A percentile compares a stretch with the other conserved stretches of the same genome.
phyloP scores from a whole-genome alignment of 1,140 invertebrate species.

The Carposina sasakii region DNA sequence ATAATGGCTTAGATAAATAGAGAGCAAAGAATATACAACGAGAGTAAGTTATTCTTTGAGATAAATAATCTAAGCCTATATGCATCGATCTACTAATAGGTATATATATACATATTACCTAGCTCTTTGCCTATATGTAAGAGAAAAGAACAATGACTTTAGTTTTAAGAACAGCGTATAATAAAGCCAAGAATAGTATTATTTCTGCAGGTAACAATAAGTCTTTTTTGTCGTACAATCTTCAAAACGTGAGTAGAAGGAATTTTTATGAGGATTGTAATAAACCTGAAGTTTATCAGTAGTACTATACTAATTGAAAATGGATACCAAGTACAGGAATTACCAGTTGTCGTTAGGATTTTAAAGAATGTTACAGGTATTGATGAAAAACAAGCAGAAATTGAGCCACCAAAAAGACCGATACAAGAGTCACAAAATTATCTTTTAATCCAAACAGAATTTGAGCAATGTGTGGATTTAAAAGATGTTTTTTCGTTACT shows the following conservation, averaged over 20 bases:
- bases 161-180: slow-evolving; percentile 46
- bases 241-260: too few relatives aligned
- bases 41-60: too few relatives aligned
- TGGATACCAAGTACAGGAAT: slow-evolving; percentile 78
- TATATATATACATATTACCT: too few relatives aligned
- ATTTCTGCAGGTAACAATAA: slow-evolving; percentile 29
- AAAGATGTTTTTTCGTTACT: slow-evolving; percentile 62
- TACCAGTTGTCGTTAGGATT: slow-evolving; percentile 78
- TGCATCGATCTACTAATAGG: too few relatives aligned
- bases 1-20: too few relatives aligned
- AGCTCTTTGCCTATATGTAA: slow-evolving; percentile 18
- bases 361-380: slow-evolving; percentile 55
- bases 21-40: too few relatives aligned
- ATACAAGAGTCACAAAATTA: slow-evolving; percentile 45
- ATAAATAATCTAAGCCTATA: too few relatives aligned
- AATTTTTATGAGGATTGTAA: too few relatives aligned
- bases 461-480: slow-evolving; percentile 55
- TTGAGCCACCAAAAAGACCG: slow-evolving; percentile 18
- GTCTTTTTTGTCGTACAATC: slow-evolving; percentile 18
- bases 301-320: slow-evolving; percentile 79
- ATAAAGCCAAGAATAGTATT: slow-evolving; percentile 43
- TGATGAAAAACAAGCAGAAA: slow-evolving; percentile 18
- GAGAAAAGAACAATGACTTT: slow-evolving; percentile 32
- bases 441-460: slow-evolving; percentile 62
- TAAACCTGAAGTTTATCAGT: slow-evolving; percentile 43